Evolutionary conservation across 2,797 vertebrate genomes (phyloP), one percentile per base, ranked within the genome.

Genomic region (Nyctibius grandis): DNA sequence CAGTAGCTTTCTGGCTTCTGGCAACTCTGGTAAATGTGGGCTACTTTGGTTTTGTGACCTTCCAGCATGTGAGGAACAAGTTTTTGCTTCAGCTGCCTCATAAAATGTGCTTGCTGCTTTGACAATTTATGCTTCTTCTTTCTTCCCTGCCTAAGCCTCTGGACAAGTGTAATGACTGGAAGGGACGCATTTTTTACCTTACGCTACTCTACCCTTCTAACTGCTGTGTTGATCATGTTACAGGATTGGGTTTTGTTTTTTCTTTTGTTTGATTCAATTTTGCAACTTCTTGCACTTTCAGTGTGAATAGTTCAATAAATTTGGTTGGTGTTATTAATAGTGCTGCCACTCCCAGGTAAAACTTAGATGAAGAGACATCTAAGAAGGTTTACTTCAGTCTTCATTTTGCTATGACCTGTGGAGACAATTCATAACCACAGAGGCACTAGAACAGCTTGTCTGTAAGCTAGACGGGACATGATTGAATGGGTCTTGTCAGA

Each of bases 81-180:
- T 7, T 84, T 69, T 88, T 87, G 25, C 67, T 95, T 93, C 74
- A 87, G 59, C 76, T 88, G 47, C 42, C 25, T 86, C 9, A 5
- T 51, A 31, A 17, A 93, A 60, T 25, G 36, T 91, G 56, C 85
- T 88, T 91, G 50, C 85, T 90, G 76, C 92, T 96, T 88, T 95
- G 67, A 91, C 78, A 59, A 26, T 40, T 64, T 63, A 7, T 19
- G 7, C 95, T 88, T 96, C 91, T 93, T 88, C 89, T 92, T 90
- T 94, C 74, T 86, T 91, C 31, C 92, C 68, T 93, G 88, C 94
- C 73, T 93, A 96, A 95, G 90, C 88, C 45, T 96, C 84, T 93
- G 85, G 68, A 95, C 85, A 91, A 82, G 51, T 85, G 22, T 63
- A 89, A 88, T 93, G 88, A 74, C 84, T 92, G 80, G 83, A 91